Conservation (phyloP, 2,888 invertebrate species). For the Harpagoxenus sublaevis region DNA sequence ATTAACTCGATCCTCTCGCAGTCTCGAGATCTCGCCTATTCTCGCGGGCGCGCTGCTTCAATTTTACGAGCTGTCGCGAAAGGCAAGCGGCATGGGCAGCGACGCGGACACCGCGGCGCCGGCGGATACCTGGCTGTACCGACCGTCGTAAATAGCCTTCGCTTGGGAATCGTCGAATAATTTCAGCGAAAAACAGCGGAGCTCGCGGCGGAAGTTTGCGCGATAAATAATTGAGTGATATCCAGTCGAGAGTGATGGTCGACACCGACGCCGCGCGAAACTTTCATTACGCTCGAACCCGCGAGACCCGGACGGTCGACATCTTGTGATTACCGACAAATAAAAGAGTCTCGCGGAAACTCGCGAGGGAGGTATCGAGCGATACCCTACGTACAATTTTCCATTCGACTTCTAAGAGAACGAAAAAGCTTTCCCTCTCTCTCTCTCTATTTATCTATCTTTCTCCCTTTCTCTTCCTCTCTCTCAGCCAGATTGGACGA, state of each 20-base stretch:
- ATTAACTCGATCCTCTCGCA: constrained; percentile 71
- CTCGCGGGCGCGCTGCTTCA: constrained; percentile 72
- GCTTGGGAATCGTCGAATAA: constrained; percentile 52
- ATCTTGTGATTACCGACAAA: constrained; percentile 32
- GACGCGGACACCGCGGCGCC: not conserved
- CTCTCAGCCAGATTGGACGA: constrained; percentile 30
- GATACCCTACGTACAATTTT: constrained; percentile 24
- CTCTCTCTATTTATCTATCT: not conserved
- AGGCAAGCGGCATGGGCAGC: constrained; percentile 26
- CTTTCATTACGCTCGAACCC: constrained; percentile 44
- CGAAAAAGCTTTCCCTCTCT: not conserved
- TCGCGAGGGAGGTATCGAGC: not conserved
- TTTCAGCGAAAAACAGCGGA: constrained; percentile 51
- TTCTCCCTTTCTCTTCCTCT: not conserved
- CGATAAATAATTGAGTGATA: constrained; percentile 52
- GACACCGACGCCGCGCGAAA: constrained; percentile 30
- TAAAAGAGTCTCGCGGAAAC: not conserved
- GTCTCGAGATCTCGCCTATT: constrained; percentile 54
- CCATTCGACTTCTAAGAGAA: constrained; percentile 32
- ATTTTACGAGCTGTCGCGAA: constrained; percentile 76
- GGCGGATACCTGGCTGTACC: not conserved
- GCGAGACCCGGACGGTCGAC: constrained; percentile 28
- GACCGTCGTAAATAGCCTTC: constrained; percentile 43
- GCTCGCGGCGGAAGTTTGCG: constrained; percentile 36
- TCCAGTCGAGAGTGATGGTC: constrained; percentile 28